A percentile compares a stretch with the other conserved stretches of the same genome.
Conservation (phyloP, 1,140 invertebrate species). For the Aphis craccivora region DNA sequence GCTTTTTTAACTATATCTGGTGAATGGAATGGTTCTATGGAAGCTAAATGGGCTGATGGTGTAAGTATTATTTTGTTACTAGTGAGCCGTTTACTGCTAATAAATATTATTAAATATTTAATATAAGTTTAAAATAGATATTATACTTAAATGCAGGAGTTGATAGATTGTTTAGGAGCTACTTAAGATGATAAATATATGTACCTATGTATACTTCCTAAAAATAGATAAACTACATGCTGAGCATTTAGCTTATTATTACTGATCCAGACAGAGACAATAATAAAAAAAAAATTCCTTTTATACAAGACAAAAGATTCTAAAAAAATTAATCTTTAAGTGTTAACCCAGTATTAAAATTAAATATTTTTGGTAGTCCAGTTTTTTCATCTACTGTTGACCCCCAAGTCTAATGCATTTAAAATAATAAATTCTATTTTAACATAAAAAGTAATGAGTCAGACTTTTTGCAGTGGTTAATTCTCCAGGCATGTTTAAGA, state of each 20-base stretch:
- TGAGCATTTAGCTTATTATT: background rate
- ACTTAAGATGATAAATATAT: background rate
- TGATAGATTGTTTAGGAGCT: background rate
- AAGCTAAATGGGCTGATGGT: constrained; percentile 83
- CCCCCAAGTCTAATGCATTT: background rate
- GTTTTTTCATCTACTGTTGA: background rate
- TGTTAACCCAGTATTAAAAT: background rate
- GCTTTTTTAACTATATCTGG: constrained; percentile 86
- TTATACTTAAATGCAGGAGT: background rate
- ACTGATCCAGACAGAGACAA: background rate
- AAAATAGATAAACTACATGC: background rate
- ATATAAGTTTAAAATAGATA: background rate
- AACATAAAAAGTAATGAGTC: background rate
- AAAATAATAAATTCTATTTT: background rate
- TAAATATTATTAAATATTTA: background rate
- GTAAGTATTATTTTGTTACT: constrained; percentile 66
- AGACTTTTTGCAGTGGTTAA: background rate
- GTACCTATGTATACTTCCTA: background rate
- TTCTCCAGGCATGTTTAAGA: too few relatives aligned
- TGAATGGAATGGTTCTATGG: constrained; percentile 97
- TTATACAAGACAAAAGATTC: background rate
- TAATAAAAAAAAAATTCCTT: background rate
- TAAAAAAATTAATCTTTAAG: background rate
- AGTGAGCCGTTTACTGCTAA: constrained; percentile 14
- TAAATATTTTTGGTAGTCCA: background rate